Evolutionary conservation across 2,113 vertebrate genomes (phyloP), one percentile per base, ranked within the genome.

Genomic region (Lepisosteus oculatus): DNA sequence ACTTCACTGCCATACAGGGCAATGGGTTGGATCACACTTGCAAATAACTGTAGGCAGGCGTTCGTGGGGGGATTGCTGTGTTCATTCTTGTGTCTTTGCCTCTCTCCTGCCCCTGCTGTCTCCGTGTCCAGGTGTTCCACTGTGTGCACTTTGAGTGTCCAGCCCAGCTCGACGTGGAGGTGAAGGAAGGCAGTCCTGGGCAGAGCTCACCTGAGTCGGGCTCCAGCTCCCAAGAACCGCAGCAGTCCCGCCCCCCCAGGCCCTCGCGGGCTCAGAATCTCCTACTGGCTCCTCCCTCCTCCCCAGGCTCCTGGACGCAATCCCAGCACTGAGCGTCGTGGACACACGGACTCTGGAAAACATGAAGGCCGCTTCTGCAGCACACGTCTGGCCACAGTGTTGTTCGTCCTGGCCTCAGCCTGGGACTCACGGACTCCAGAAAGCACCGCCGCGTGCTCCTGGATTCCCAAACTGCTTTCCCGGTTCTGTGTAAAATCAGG

Each of bases 101-200:
- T 51, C 61, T 14, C 14, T 55, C 41, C 9, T 47, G 65, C 12
- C 42, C 47, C 47, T 9, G 5, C 12, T 70, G 9, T 17, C 57
- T 41, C n/a, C 55, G 9, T 57, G 8, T 65, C 11, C 82, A 99
- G 97, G 97, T 99, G 61, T 99, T 99, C 87, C 97, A 99, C 87
- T 99, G 97, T 17, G 97, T 99, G 67, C 97, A 99, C 88, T 99
- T 99, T 43, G 97, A 99, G 83, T 97, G 97, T 80, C 97, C 97
- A 0, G 94, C 95, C 76, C 95, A 96, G 87, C 88, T 88, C 66
- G 85, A 89, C 76, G 80, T 75, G 0, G 93, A 92, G 73, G 94
- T 94, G 62, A 93, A 86, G 0, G 96, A 97, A 5, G 86, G 77
- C 73, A 84, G 77, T 29, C 94, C 95, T 3, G 94, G 94, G 12